Evolutionary conservation across 2,113 vertebrate genomes (phyloP), one percentile per base, ranked within the genome.

Genomic region (Candoia aspera): DNA sequence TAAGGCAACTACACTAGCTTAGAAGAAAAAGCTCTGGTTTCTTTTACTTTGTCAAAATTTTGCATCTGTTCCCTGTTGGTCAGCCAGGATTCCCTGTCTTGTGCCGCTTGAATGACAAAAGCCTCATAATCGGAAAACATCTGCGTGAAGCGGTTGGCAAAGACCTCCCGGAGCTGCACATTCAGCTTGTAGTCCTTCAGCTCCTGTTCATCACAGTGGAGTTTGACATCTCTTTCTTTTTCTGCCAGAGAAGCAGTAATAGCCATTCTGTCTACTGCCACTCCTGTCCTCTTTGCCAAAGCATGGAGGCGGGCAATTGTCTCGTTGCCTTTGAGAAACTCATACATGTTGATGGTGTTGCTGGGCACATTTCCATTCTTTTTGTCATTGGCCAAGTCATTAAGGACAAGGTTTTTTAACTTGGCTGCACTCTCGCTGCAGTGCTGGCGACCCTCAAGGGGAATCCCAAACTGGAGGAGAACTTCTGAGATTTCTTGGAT

Each of bases 1-100:
- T 42, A 53, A 6, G 24, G 91, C 33, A 19, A 86, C 9, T 42
- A 85, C 57, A 58, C 23, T 19, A 90, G 21, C 17, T 13, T 15
- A 42, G 86, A 93, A 95, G 54, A 93, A 0, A 0, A 95, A 92
- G 4, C 15, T 1, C 24, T 0, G 2, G 79, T 24, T 95, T 23
- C 95, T 88, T 95, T 96, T 98, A 99, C 99, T 98, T 99, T 99
- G 97, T 99, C 99, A 94, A 99, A 99, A 96, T 98, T 99, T 89
- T 98, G 98, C 95, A 98, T 98, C 94, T 98, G 99, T 90, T 99
- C 99, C 87, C 99, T 97, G 96, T 98, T 99, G 92, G 98, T 99
- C 91, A 99, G 97, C 99, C 99, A 99, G 0, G 99, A 98, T 90
- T 99, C 99, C 97, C 99, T 97, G 95, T 99, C 98, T 0, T 98